Base-by-base conservation (phyloP, 2,797 vertebrate genomes). In the Lepilemur septentrionalis region DNA sequence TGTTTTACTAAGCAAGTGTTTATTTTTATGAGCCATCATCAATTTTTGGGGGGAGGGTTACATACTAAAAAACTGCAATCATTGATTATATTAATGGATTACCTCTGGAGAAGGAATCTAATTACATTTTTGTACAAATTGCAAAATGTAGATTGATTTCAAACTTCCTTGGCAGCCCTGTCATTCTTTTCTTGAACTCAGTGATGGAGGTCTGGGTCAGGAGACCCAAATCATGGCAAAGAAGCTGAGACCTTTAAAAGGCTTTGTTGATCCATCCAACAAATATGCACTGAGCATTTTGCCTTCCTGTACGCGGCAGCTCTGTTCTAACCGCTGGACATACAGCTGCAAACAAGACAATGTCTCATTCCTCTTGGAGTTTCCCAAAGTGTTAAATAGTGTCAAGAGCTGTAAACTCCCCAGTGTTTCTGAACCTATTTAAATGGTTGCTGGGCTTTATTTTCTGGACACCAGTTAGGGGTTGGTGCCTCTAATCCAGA, bases 91-190 rank as follows among this genome's bases (percentile, higher is more conserved):
- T 95, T 94, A 87, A 25, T 92, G 95, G 94, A 93, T 79, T 95
- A 83, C 73, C 93, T 97, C 89, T 95, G 81, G 95, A 97, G 96
- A 96, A 57, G 50, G 32, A 96, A 97, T 96, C 94, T 93, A 69
- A 94, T 97, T 91, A 85, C 52, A 95, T 96, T 97, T 93, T 91
- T 96, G 82, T 87, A 86, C 41, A 95, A 98, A 82, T 57, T 50
- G 82, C 82, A 91, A 93, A 95, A 35, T 80, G 89, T 78, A 96
- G 89, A 97, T 97, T 61, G 72, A 87, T 94, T 94, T 73, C 86
- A 96, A 69, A 89, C 80, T 93, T 97, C 4, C 52, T 94, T 57
- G 35, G 70, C 28, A 75, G 70, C 3, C n/a, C 81, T 46, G 11
- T 73, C 82, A 41, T 93, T 96, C 55, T 73, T 89, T 76, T 69